phyloP scores from a whole-genome alignment of 2,888 invertebrate species.

The Apamea monoglypha region DNA sequence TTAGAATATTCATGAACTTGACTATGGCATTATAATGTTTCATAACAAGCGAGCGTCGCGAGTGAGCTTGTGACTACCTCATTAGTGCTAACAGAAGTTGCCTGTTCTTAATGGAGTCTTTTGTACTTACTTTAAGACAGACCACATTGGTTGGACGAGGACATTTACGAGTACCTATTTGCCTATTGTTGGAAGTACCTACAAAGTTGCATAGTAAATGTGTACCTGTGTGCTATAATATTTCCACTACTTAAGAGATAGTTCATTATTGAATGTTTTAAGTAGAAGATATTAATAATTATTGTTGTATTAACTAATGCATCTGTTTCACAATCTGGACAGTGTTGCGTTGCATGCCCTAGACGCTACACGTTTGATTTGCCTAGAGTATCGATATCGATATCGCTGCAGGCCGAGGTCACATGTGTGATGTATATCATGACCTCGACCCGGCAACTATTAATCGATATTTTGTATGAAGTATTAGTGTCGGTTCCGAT shows the following conservation, averaged over 20 bases:
- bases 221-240: constrained; percentile 57
- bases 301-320: constrained; percentile 54
- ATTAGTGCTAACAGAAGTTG: constrained; percentile 30
- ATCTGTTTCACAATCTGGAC: constrained; percentile 49
- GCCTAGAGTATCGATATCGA: constrained; percentile 20
- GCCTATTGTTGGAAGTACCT: constrained; percentile 50
- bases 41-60: constrained; percentile 8
- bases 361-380: constrained; percentile 39
- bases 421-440: constrained; percentile 5
- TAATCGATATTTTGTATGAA: constrained; percentile 39
- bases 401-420: constrained; percentile 44
- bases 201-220: constrained; percentile 53
- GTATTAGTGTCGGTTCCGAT: constrained; percentile 39
- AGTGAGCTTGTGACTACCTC: constrained; percentile 28
- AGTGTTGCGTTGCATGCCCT: constrained; percentile 63
- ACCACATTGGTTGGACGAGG: constrained; percentile 21
- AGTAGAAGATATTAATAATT: constrained; percentile 52
- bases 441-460: constrained; percentile 35
- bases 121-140: constrained; percentile 23
- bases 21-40: constrained; percentile 17
- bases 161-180: constrained; percentile 23
- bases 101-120: constrained; percentile 25
- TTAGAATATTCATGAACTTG: constrained; percentile 50
- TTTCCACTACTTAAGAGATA: constrained; percentile 35
- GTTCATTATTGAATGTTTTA: constrained; percentile 52